A percentile compares a stretch with the other conserved stretches of the same genome.
These are phyloP conservation scores for Actinemys pallida DNA, from an alignment of 2,113 vertebrate genomes.

Conservation along the genomic window DNA sequence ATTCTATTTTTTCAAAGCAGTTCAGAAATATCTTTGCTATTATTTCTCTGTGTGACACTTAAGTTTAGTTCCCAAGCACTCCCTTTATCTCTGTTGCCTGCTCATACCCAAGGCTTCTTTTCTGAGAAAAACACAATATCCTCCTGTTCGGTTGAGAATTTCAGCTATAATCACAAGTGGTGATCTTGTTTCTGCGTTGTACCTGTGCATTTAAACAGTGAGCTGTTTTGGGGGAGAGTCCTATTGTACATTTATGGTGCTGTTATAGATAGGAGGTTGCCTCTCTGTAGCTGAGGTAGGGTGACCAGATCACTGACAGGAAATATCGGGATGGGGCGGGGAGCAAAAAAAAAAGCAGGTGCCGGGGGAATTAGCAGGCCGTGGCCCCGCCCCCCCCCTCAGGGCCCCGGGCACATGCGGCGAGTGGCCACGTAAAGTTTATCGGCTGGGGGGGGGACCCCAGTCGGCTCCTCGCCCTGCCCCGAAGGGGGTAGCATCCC, in stretches of 20 bases:
- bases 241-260: not conserved
- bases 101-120: not conserved
- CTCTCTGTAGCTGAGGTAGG: not conserved
- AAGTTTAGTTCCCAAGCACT: fast-evolving
- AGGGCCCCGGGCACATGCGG: too few relatives aligned
- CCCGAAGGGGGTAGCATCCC: too few relatives aligned
- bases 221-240: not conserved
- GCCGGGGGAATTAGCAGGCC: too few relatives aligned
- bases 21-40: fast-evolving
- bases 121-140: not conserved
- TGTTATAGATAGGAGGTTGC: not conserved
- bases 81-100: not conserved
- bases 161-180: not conserved
- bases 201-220: not conserved
- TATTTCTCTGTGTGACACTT: not conserved
- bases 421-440: too few relatives aligned
- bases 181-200: not conserved
- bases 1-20: not conserved
- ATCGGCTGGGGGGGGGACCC: too few relatives aligned
- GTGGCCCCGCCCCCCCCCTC: too few relatives aligned
- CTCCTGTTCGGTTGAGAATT: not conserved
- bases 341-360: too few relatives aligned
- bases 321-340: too few relatives aligned
- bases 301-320: too few relatives aligned
- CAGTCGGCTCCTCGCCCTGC: too few relatives aligned